phyloP scores from a whole-genome alignment of 1,140 invertebrate genomes.

The Himalopsyche phryganea region DNA sequence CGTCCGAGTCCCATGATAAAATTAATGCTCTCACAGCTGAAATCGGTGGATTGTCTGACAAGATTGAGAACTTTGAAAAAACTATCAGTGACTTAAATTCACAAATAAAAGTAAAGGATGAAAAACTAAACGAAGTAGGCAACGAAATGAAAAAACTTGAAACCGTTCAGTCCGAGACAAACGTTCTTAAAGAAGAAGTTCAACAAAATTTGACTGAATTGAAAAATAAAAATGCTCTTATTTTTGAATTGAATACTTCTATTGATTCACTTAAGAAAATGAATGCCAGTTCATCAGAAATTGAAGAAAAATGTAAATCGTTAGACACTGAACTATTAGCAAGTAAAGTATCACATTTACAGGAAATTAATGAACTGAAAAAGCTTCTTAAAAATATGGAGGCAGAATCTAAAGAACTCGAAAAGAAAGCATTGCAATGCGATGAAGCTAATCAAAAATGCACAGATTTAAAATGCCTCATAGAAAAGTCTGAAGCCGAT shows the following conservation, averaged over 20 bases:
- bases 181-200: slow-evolving; percentile 41
- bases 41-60: slow-evolving; percentile 17
- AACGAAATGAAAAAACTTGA: slow-evolving; percentile 38
- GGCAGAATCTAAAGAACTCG: slow-evolving; percentile 51
- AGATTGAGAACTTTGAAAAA: slow-evolving; percentile 31
- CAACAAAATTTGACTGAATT: slow-evolving; percentile 13
- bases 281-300: slow-evolving; percentile 1
- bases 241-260: slow-evolving; percentile 13
- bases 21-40: slow-evolving; percentile 3
- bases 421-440: slow-evolving; percentile 51
- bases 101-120: slow-evolving; percentile 47
- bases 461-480: slow-evolving; percentile 45
- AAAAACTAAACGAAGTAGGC: slow-evolving; percentile 35
- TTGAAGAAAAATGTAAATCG: slow-evolving; percentile 8
- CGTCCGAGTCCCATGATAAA: background rate
- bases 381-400: slow-evolving; percentile 48
- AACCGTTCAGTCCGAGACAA: slow-evolving; percentile 41
- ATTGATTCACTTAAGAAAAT: slow-evolving; percentile 13
- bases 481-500: slow-evolving; percentile 48
- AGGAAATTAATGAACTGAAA: slow-evolving; percentile 24
- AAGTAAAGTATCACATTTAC: slow-evolving; percentile 56
- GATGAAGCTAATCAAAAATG: slow-evolving; percentile 49
- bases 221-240: slow-evolving; percentile 19
- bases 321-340: slow-evolving; percentile 53
- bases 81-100: slow-evolving; percentile 39